These are phyloP conservation scores for Luperina nickerlii DNA, from an alignment of 2,888 invertebrate genomes.

Conservation along the genomic window DNA sequence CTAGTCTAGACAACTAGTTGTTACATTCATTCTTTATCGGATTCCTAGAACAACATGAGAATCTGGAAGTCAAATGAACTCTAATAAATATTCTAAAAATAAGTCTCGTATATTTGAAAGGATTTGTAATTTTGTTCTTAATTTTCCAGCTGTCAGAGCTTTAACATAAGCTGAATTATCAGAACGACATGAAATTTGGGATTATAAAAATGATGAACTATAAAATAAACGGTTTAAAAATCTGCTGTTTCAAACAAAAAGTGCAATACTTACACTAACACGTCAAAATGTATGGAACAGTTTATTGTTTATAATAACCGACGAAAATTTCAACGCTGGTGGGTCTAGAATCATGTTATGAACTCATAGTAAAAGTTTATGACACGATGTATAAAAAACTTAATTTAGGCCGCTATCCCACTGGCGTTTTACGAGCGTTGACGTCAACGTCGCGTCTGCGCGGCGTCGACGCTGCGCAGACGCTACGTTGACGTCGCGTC, in stretches of 20 bases:
- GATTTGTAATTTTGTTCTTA: background rate
- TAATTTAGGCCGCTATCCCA: no score
- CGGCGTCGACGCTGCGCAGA: no score
- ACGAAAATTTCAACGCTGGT: background rate
- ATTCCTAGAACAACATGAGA: constrained; percentile 22
- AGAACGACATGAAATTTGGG: background rate
- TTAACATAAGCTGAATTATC: background rate
- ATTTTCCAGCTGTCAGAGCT: background rate
- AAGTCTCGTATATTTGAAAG: background rate
- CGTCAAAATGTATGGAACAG: background rate
- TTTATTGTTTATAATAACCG: background rate
- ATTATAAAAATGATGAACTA: background rate
- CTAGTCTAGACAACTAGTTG: constrained; percentile 52
- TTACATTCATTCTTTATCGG: constrained; percentile 44
- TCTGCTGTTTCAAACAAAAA: no score
- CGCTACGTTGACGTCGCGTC: no score
- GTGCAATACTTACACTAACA: background rate
- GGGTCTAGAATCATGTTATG: background rate
- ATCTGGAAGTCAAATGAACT: constrained; percentile 36
- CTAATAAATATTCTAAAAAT: constrained; percentile 15
- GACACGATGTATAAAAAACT: no score
- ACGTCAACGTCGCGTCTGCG: no score
- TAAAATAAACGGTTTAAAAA: background rate
- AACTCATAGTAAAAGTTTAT: background rate
- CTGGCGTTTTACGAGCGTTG: no score